Percentiles rank a stretch among this genome's conserved stretches.
These are phyloP conservation scores for Spondyliosoma cantharus DNA, from an alignment of 2,797 vertebrate species.

Conservation along the genomic window DNA sequence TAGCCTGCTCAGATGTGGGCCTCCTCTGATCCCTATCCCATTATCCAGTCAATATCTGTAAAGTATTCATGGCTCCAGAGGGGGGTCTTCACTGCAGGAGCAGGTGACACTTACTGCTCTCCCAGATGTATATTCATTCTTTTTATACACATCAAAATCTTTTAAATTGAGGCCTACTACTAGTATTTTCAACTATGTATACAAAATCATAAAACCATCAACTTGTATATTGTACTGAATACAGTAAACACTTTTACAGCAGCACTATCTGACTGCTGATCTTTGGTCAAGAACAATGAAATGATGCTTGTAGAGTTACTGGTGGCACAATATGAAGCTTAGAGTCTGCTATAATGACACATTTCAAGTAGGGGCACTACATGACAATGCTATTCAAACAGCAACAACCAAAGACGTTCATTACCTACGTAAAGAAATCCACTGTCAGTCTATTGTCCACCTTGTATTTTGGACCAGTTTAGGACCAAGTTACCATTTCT, in stretches of 20 bases:
- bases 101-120: slow-evolving; percentile 36
- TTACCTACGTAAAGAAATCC: not conserved
- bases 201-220: not conserved
- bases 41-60: slow-evolving; percentile 53
- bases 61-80: slow-evolving; percentile 69
- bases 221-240: not conserved
- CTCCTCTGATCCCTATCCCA: slow-evolving; percentile 53
- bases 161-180: not conserved
- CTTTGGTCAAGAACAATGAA: not conserved
- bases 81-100: slow-evolving; percentile 56
- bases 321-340: not conserved
- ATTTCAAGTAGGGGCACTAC: not conserved
- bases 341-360: not conserved
- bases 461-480: not conserved
- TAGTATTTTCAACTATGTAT: not conserved
- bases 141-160: slow-evolving; percentile 10
- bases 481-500: not conserved
- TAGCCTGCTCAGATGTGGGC: slow-evolving; percentile 31
- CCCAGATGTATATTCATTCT: slow-evolving; percentile 10
- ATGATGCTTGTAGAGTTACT: not conserved
- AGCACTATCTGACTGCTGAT: not conserved
- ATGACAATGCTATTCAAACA: not conserved
- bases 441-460: not conserved
- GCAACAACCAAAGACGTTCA: not conserved
- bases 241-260: not conserved